Evolutionary conservation across 2,113 vertebrate species (phyloP), one percentile per base, ranked within the genome.

Genomic region (Eptesicus fuscus): DNA sequence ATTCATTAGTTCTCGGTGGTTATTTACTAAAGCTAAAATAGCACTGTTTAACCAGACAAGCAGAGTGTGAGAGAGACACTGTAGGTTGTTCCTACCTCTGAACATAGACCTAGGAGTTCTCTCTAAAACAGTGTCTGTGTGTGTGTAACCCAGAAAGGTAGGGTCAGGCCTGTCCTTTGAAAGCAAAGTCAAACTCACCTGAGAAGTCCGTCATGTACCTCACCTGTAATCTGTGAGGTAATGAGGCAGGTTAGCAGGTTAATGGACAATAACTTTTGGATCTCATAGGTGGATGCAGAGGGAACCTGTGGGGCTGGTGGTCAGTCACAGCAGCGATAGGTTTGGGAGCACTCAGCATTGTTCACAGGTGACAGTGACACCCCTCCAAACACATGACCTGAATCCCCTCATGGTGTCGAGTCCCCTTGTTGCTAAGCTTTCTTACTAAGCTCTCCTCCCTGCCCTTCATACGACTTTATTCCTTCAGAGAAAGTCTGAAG

Each of bases 261-360:
- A 7, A 1, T 40, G 11, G 47, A 47, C 73, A 51, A 2, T 11
- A 0, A 1, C 14, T 20, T 18, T 9, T 4, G 1, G 0, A 7
- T 16, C 5, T 9, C 7, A 7, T 13, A 47, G 0, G 17, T 0
- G 67, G 70, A 4, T 16, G 14, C 59, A 1, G 42, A 56, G 4
- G n/a, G 9, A 2, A 8, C 61, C 9, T 1, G 12, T 1, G 12
- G n/a, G n/a, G 7, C 25, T 70, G 9, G 37, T 9, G 0, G 5
- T 14, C 47, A 8, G 2, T 9, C 69, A 1, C n/a, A 2, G 40
- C 1, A 1, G 0, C 0, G 9, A 1, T 20, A 16, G 11, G 32
- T 37, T 9, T 16, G 22, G 88, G 20, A 3, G 25, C 4, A 0
- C 17, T 10, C 4, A 0, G 56, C 5, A 0, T 5, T 0, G 0